Base-by-base conservation (phyloP, 2,113 vertebrate species). In the Austrofundulus limnaeus region DNA sequence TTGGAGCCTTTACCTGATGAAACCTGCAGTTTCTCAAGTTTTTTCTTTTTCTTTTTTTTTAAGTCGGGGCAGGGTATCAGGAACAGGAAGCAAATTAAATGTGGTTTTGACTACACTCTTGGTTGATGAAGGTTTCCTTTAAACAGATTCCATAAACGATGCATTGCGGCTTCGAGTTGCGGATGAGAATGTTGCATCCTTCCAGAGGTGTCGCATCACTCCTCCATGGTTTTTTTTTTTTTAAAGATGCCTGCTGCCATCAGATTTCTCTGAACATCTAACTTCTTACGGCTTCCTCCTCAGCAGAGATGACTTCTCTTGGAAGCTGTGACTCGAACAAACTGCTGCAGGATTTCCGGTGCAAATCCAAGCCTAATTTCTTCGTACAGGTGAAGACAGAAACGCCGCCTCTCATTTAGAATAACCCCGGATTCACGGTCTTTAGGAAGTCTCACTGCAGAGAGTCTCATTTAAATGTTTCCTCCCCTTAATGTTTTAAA, bases 241-340 rank as follows among this genome's bases (percentile, higher is more conserved):
- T 14, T 14, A 15, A 24, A 66, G 55, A 48, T 66, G 46, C 74
- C 60, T 62, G 62, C 55, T 53, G 25, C 50, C 23, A n/a, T 62
- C 49, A 28, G 59, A 77, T 70, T 55, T 61, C 39, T 53, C 38
- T 41, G 24, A 76, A 41, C 66, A 70, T 75, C 74, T 67, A 72
- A 72, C 60, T 24, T 41, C 65, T 51, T 15, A 17, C 47, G 37
- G n/a, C 58, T 61, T 50, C 7, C 38, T 72, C 21, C 10, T 21
- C 15, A 20, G 28, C 55, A n/a, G 21, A 3, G 24, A n/a, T 57
- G 23, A 69, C 15, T 21, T 20, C 21, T 43, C 38, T 41, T 34
- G 31, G 31, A 34, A 34, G 10, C 11, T 4, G 4, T n/a, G 4
- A 13, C 28, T 42, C 46, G 2, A 70, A 39, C 38, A 55, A 66